Percentiles rank a stretch among this genome's conserved stretches.
Evolutionary conservation across 2,888 invertebrate genomes (phyloP).

Genomic region (Caenorhabditis becei): DNA sequence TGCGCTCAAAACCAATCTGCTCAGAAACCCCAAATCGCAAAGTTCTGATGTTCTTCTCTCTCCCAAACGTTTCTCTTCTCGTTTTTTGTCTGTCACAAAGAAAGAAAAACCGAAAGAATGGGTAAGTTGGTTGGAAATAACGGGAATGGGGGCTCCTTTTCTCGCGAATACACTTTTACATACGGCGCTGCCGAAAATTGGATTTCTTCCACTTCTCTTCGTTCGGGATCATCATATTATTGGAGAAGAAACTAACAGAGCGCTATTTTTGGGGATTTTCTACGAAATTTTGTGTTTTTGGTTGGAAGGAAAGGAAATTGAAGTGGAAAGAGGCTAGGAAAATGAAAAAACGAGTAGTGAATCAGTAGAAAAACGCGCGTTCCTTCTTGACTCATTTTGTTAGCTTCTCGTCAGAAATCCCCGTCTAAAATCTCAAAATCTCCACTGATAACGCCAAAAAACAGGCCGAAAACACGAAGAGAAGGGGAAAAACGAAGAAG

Average conservation of each 20-base stretch:
- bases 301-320: too few relatives aligned
- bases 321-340: too few relatives aligned
- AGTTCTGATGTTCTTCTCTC: neutral
- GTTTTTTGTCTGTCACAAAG: neutral
- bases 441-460: neutral
- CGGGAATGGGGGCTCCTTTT: neutral
- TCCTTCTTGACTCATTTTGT: too few relatives aligned
- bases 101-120: slow-evolving; percentile 1
- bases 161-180: slow-evolving; percentile 17
- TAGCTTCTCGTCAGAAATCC: too few relatives aligned
- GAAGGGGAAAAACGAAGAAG: neutral
- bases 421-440: slow-evolving; percentile 3
- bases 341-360: too few relatives aligned
- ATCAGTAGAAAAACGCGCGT: neutral
- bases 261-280: neutral
- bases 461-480: neutral
- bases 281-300: too few relatives aligned
- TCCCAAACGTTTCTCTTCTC: neutral
- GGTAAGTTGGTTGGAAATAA: neutral
- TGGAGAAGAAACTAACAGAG: neutral
- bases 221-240: slow-evolving; percentile 11
- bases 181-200: slow-evolving; percentile 50
- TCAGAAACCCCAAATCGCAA: too few relatives aligned
- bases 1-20: too few relatives aligned
- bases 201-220: slow-evolving; percentile 45